A percentile compares a stretch with the other conserved stretches of the same genome.
These are phyloP conservation scores for Lamellibrachia satsuma DNA, from an alignment of 2,888 invertebrate species.

Conservation along the genomic window DNA sequence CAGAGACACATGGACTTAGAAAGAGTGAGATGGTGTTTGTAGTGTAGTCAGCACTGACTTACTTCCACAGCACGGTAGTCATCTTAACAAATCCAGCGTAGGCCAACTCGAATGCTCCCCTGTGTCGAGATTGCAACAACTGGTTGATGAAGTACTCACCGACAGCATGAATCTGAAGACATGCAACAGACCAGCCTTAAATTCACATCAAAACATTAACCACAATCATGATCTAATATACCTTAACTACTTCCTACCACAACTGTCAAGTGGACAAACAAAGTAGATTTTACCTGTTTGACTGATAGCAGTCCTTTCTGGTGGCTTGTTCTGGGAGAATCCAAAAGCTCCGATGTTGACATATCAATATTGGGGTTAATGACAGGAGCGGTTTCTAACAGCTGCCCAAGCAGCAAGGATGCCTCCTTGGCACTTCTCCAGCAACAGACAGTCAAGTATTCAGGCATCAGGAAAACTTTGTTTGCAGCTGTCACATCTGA, in stretches of 20 bases:
- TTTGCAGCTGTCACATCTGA: neutral
- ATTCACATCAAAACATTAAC: conserved; percentile 7
- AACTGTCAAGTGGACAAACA: neutral
- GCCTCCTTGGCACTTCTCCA: conserved; percentile 95
- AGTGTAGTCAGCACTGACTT: neutral
- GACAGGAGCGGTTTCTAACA: conserved; percentile 37
- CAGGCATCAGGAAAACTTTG: conserved; percentile 57
- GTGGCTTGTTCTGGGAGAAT: neutral
- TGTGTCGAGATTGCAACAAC: conserved; percentile 79
- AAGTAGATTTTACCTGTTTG: conserved; percentile 22
- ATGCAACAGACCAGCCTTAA: neutral
- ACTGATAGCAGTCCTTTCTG: conserved; percentile 20
- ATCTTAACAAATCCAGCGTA: conserved; percentile 86
- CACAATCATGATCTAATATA: neutral
- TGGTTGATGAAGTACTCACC: conserved; percentile 60
- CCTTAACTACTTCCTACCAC: neutral
- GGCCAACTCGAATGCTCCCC: conserved; percentile 97
- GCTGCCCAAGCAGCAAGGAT: conserved; percentile 65
- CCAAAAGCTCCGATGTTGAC: neutral
- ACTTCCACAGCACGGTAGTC: conserved; percentile 77
- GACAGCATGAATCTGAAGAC: conserved; percentile 50
- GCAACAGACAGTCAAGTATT: conserved; percentile 82
- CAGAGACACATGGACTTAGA: no score
- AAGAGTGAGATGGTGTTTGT: no score
- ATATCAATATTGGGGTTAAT: conserved; percentile 20